phyloP scores from a whole-genome alignment of 2,888 invertebrate genomes.

The Apamea crenata region DNA sequence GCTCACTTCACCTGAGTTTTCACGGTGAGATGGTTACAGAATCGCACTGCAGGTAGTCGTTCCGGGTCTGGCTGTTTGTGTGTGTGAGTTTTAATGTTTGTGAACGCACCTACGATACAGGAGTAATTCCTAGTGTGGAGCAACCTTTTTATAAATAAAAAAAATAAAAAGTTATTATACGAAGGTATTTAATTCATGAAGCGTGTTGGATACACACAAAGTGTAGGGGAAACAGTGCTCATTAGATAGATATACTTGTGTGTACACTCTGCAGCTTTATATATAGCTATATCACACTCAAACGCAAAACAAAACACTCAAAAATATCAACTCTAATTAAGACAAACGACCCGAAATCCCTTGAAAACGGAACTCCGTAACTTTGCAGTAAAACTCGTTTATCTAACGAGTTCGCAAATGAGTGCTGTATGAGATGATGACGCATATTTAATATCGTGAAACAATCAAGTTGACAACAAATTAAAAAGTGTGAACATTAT shows the following conservation, averaged over 20 bases:
- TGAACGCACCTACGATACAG: too few relatives aligned
- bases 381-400: conserved; percentile 49
- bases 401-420: conserved; percentile 54
- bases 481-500: conserved; percentile 58
- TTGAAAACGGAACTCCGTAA: conserved; percentile 40
- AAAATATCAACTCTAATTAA: conserved; percentile 50
- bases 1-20: too few relatives aligned
- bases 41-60: too few relatives aligned
- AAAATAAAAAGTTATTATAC: too few relatives aligned
- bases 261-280: neutral
- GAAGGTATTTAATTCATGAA: neutral
- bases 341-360: conserved; percentile 55
- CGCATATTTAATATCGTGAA: conserved; percentile 52
- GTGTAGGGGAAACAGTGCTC: too few relatives aligned
- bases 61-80: too few relatives aligned
- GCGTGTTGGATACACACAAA: neutral
- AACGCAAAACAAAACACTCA: conserved; percentile 27
- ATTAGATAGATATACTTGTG: neutral
- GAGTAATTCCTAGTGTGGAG: too few relatives aligned
- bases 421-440: conserved; percentile 37
- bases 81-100: too few relatives aligned
- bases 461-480: conserved; percentile 57
- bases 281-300: neutral
- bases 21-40: too few relatives aligned
- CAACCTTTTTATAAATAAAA: too few relatives aligned